Conservation (phyloP, 2,113 vertebrate genomes). For the Rhinogobius similis region DNA sequence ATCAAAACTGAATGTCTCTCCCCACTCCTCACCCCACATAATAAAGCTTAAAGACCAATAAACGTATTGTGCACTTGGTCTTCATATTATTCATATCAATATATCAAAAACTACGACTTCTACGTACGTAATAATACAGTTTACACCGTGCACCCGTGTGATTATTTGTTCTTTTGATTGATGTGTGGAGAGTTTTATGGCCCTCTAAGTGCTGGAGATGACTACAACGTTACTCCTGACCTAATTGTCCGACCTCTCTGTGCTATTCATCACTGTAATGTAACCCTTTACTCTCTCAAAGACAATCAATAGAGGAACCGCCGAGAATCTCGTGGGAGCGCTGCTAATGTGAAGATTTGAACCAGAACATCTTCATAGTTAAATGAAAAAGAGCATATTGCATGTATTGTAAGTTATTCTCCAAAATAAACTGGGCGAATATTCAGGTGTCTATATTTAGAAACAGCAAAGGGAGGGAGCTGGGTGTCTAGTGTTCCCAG, state of each 20-base stretch:
- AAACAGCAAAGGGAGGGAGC: conserved; percentile 8
- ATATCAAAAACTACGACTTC: too few relatives aligned
- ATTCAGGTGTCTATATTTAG: conserved; percentile 25
- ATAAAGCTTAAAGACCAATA: too few relatives aligned
- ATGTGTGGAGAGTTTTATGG: conserved; percentile 39
- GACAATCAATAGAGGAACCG: conserved; percentile 49
- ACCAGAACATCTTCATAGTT: conserved; percentile 10
- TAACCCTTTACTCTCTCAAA: conserved; percentile 40
- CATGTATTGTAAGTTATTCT: not conserved
- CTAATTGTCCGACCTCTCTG: conserved; percentile 34
- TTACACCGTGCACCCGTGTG: conserved; percentile 23
- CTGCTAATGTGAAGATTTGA: conserved; percentile 12
- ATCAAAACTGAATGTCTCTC: not conserved
- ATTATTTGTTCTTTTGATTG: conserved; percentile 57
- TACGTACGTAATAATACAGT: too few relatives aligned
- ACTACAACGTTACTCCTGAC: conserved; percentile 46
- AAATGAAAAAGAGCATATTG: conserved; percentile 16
- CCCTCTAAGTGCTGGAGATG: conserved; percentile 9
- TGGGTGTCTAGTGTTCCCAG: conserved; percentile 24
- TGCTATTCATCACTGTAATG: conserved; percentile 45
- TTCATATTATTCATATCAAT: too few relatives aligned
- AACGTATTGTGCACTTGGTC: too few relatives aligned
- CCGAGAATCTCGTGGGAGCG: conserved; percentile 13
- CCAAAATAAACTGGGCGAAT: conserved; percentile 2
- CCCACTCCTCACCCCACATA: not conserved